Evolutionary conservation across 2,888 invertebrate species (phyloP), one percentile per base, ranked within the genome.

Genomic region (Leptogaster cylindrica): DNA sequence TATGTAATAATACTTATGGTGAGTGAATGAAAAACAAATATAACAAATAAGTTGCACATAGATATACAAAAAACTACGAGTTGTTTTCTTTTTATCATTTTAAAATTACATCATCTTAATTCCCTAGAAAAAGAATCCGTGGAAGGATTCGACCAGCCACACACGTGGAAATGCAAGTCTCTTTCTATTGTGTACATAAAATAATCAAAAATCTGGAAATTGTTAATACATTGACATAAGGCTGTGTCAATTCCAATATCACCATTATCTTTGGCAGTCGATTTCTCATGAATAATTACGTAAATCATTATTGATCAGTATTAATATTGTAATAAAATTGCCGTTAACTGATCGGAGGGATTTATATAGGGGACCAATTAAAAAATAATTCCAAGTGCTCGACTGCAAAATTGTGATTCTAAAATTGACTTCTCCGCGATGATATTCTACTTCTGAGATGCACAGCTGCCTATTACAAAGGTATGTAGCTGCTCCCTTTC

Each of bases 221-320:
- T 52, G 33, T 52, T 52, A 52, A 52, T 52, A 33, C 52, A 52
- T 52, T 52, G 52, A 52, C 52, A 20, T 52, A 52, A 52, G 52
- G 52, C 52, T 52, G 52, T 52, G 52, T 52, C 52, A 52, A 52
- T 52, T 52, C 52, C 52, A 52, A 52, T 52, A 52, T 52, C 52
- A 52, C 52, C 18, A 33, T 28, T 18, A 52, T 52, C 52, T 28
- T 52, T 52, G 52, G 52, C 52, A 52, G 52, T 52, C 52, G 52
- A 52, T 52, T 28, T 25, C n/a, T n/a, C n/a, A n/a, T n/a, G n/a
- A n/a, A n/a, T n/a, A n/a, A n/a, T n/a, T n/a, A n/a, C n/a, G n/a
- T n/a, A n/a, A n/a, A n/a, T n/a, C 33, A 52, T 52, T 3, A 44
- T 33, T 18, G 28, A 50, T 50, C 27, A 52, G 33, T 33, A 52